Evolutionary conservation across 1,140 invertebrate species (phyloP).

Genomic region (Pogonomyrmex californicus): DNA sequence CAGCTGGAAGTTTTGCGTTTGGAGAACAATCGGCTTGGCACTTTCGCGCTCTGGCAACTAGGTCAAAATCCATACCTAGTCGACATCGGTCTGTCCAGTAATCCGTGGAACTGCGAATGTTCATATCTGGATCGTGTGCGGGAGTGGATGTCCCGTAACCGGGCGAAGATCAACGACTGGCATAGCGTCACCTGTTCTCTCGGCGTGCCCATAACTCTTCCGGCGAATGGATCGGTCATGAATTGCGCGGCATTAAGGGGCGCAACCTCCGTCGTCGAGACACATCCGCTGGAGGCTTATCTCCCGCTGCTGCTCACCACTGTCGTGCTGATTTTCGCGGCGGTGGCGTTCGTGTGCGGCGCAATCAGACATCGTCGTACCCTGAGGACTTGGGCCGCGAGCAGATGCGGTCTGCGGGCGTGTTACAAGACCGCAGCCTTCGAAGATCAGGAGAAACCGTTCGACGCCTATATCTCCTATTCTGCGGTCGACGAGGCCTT

Average conservation of each 20-base stretch:
- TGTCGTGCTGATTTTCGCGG: conserved; percentile 91
- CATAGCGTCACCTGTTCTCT: conserved; percentile 89
- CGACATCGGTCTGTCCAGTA: conserved; percentile 93
- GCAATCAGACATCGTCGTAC: conserved; percentile 94
- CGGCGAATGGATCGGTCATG: conserved; percentile 90
- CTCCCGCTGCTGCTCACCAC: conserved; percentile 92
- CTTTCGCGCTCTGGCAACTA: conserved; percentile 93
- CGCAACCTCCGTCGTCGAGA: conserved; percentile 87
- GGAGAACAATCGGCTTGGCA: conserved; percentile 92
- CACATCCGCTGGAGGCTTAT: conserved; percentile 93
- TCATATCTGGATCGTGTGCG: conserved; percentile 92
- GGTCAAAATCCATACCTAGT: conserved; percentile 92
- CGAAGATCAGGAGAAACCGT: conserved; percentile 93
- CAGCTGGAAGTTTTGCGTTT: conserved; percentile 92
- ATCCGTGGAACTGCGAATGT: conserved; percentile 97
- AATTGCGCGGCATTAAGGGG: conserved; percentile 86
- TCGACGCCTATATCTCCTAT: conserved; percentile 97
- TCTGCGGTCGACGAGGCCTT: conserved; percentile 96
- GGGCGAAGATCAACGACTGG: conserved; percentile 91
- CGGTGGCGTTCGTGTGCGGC: conserved; percentile 91
- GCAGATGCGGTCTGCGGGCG: conserved; percentile 94
- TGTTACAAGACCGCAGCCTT: conserved; percentile 93
- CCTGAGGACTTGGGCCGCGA: conserved; percentile 95
- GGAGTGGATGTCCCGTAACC: conserved; percentile 92
- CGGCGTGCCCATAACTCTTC: conserved; percentile 88